Evolutionary conservation across 2,797 vertebrate genomes (phyloP).

Genomic region (Dipus sagitta): DNA sequence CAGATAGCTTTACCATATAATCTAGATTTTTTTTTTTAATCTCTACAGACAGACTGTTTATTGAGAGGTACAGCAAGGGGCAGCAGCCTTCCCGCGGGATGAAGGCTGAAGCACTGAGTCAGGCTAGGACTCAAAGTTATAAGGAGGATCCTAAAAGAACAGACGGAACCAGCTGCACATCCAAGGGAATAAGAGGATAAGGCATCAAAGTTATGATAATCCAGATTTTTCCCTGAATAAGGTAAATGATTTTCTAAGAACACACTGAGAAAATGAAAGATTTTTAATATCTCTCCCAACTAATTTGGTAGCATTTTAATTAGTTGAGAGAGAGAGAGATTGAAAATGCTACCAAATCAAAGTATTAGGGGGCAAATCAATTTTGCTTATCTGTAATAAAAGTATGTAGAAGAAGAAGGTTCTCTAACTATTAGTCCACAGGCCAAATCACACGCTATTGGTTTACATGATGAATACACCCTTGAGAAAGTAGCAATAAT

Average conservation of each 20-base stretch:
- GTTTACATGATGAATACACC: not conserved
- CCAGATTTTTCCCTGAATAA: not conserved
- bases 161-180: too few relatives aligned
- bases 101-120: too few relatives aligned
- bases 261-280: slow-evolving; percentile 22
- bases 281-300: not conserved
- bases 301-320: not conserved
- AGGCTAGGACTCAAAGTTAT: too few relatives aligned
- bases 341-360: slow-evolving; percentile 6
- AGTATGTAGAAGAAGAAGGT: not conserved
- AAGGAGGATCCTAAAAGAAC: too few relatives aligned
- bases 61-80: too few relatives aligned
- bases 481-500: slow-evolving; percentile 19
- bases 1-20: slow-evolving; percentile 9
- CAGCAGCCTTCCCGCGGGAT: too few relatives aligned
- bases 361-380: slow-evolving; percentile 23
- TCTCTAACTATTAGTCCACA: not conserved
- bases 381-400: not conserved
- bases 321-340: too few relatives aligned
- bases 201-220: too few relatives aligned
- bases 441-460: not conserved
- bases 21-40: not conserved
- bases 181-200: too few relatives aligned
- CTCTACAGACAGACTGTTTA: too few relatives aligned
- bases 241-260: slow-evolving; percentile 9